Base-by-base conservation (phyloP, 2,888 invertebrate species). In the Philereme vetulata region DNA sequence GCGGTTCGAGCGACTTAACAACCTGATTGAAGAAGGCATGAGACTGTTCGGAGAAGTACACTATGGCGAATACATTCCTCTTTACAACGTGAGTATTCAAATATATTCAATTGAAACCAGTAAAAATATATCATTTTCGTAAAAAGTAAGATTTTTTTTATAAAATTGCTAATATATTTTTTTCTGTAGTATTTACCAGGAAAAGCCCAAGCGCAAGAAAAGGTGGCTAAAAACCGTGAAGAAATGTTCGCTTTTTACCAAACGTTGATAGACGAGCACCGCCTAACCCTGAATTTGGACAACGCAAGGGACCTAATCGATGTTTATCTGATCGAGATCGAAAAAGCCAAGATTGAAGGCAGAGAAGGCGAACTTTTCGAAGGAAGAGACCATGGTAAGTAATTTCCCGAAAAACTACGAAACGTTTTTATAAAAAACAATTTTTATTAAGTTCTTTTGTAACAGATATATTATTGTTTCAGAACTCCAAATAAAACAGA, bases 1-100 rank as follows among this genome's bases (percentile, higher is more conserved):
- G 4, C 93, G 95, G 54, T 98, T 98, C 86, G 93, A 94, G 53
- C 93, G 96, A 57, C 96, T 97, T 76, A 97, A 97, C 93, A 91
- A 93, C 67, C 93, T 97, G n/a, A 97, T 98, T 75, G 97, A 97
- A 77, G 98, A 98, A 87, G 98, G 98, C 36, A 98, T 98, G 94
- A 93, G 94, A 58, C 93, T 98, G 0, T 97, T 98, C 77, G 97
- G 97, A 7, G 95, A 96, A 75, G 94, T 97, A 46, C 95, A 95
- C 70, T 95, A 95, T 5, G 95, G 96, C 55, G 96, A 97, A 83
- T 97, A 97, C 78, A 94, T 98, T 66, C 97, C 98, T 4, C 93
- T 96, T 1, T 93, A 97, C 77, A 94, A 95, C 68, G 93, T 93
- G 84, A 81, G 88, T 82, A 66, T 11, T 32, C 42, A 5, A 10